A percentile compares a stretch with the other conserved stretches of the same genome.
Evolutionary conservation across 2,888 invertebrate genomes (phyloP).

Genomic region (Allacma fusca): DNA sequence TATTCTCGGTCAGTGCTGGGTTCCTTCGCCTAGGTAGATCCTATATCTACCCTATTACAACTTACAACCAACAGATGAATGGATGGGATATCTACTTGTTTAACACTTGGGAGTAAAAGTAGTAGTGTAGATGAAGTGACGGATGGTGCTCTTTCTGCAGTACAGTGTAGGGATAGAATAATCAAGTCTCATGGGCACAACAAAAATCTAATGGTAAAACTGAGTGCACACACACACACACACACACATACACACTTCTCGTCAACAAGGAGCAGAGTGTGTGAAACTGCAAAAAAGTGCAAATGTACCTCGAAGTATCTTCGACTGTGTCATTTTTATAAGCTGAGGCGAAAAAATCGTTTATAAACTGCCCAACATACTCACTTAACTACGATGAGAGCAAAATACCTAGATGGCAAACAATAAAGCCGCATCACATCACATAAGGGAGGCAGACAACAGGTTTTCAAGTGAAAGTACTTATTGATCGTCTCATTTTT

Average conservation of each 20-base stretch:
- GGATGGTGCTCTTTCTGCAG: background rate
- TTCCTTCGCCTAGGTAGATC: background rate
- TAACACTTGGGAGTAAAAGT: conserved; percentile 4
- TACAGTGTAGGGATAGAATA: background rate
- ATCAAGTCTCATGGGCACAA: conserved; percentile 5
- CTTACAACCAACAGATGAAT: background rate
- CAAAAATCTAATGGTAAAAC: background rate
- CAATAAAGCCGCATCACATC: conserved; percentile 18
- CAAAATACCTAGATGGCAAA: conserved; percentile 21
- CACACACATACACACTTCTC: background rate
- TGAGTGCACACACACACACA: background rate
- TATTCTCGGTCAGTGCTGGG: background rate
- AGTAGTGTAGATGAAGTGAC: background rate
- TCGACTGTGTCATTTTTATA: conserved; percentile 17
- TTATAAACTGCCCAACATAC: conserved; percentile 1
- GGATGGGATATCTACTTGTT: background rate
- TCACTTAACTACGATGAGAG: conserved; percentile 35
- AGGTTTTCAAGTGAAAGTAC: conserved; percentile 48
- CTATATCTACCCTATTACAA: background rate
- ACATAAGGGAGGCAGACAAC: conserved; percentile 33
- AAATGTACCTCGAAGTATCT: conserved; percentile 16
- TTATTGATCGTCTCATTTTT: conserved; percentile 42
- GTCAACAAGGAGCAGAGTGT: conserved; percentile 21
- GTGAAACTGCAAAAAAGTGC: conserved; percentile 23
- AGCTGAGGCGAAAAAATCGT: conserved; percentile 17